phyloP scores from a whole-genome alignment of 2,113 vertebrate species.

The Mormyrus lacerda region DNA sequence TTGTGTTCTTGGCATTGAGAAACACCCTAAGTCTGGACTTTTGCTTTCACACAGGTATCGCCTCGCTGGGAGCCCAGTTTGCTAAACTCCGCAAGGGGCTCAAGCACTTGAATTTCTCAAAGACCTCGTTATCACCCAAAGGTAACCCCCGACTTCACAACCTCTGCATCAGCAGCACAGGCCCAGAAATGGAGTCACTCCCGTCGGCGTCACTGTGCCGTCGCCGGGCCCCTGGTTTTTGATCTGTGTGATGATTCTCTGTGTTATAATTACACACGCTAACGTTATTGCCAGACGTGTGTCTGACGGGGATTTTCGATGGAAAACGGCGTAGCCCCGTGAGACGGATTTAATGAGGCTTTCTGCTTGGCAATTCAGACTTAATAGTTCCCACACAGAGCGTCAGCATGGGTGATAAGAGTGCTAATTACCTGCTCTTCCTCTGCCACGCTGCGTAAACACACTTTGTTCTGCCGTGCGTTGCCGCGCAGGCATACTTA shows the following conservation, averaged over 20 bases:
- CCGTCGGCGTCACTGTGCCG: not conserved
- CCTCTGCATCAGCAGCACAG: not conserved
- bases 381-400: not conserved
- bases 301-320: not conserved
- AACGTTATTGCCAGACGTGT: not conserved
- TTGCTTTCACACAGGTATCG: constrained; percentile 63
- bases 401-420: constrained; percentile 1
- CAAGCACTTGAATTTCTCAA: constrained; percentile 90
- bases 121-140: constrained; percentile 94
- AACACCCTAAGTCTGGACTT: not conserved
- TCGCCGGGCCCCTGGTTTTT: too few species aligned
- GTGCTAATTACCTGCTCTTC: constrained; percentile 2
- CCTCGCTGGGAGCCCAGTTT: constrained; percentile 82
- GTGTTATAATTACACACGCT: not conserved
- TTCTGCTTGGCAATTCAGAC: constrained; percentile 10
- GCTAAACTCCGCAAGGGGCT: constrained; percentile 88
- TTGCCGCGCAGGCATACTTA: not conserved
- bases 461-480: not conserved
- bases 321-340: not conserved
- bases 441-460: not conserved
- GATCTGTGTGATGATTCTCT: not conserved
- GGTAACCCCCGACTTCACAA: constrained; percentile 53
- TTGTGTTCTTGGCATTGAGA: not conserved
- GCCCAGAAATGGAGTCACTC: not conserved
- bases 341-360: constrained; percentile 7